A percentile compares a stretch with the other conserved stretches of the same genome.
Evolutionary conservation across 2,113 vertebrate genomes (phyloP).

Genomic region (Otus sunia): DNA sequence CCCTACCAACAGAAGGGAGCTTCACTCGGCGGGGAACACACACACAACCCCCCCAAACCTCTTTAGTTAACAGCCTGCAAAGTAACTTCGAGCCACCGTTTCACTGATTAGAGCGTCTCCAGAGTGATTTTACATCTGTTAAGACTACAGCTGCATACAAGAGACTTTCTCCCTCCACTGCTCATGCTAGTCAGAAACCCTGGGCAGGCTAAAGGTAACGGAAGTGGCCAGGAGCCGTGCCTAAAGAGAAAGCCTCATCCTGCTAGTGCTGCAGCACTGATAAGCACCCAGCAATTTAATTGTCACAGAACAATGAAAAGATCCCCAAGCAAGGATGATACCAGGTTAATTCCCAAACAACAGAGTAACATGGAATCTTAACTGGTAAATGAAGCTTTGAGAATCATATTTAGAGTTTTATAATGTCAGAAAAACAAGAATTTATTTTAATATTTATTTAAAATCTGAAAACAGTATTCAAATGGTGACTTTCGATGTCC

Average conservation of each 20-base stretch:
- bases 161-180: neutral
- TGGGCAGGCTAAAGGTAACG: neutral
- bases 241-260: neutral
- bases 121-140: neutral
- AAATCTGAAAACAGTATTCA: neutral
- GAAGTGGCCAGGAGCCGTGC: neutral
- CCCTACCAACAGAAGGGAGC: neutral
- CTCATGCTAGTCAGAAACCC: neutral
- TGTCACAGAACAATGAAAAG: neutral
- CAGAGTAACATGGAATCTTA: fast-evolving
- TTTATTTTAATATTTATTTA: neutral
- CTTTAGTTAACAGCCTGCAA: neutral
- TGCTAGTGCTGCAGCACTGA: neutral
- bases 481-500: neutral
- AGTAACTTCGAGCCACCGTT: neutral
- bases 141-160: neutral
- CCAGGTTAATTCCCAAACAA: neutral
- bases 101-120: neutral
- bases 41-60: neutral
- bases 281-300: neutral
- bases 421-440: neutral
- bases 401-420: neutral
- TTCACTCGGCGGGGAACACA: neutral
- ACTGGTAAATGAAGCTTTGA: neutral
- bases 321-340: neutral